A percentile compares a stretch with the other conserved stretches of the same genome.
Evolutionary conservation across 1,140 invertebrate genomes (phyloP).

Genomic region (Cydia amplana): DNA sequence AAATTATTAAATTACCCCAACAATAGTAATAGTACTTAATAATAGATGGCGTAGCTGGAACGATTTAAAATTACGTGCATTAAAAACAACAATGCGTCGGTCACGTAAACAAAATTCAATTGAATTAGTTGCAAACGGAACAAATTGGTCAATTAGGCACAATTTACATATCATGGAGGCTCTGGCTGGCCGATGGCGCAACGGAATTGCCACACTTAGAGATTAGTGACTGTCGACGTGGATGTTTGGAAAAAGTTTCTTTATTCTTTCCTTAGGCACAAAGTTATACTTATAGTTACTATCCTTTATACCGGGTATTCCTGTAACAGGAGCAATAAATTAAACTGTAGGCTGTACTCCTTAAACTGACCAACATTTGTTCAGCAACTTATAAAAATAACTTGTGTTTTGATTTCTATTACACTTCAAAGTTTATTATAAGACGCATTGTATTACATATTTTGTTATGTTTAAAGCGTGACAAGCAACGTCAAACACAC

Average conservation of each 20-base stretch:
- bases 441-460: too few species aligned
- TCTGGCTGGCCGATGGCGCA: constrained; percentile 44
- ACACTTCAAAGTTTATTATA: too few species aligned
- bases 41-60: constrained; percentile 14
- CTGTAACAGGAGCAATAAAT: too few species aligned
- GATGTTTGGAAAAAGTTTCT: not conserved
- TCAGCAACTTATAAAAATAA: too few species aligned
- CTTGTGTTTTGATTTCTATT: too few species aligned
- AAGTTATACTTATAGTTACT: too few species aligned
- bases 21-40: constrained; percentile 29
- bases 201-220: constrained; percentile 12
- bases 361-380: too few species aligned
- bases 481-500: too few species aligned
- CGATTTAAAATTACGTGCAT: constrained; percentile 30
- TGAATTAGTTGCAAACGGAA: constrained; percentile 34
- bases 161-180: constrained; percentile 59
- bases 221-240: not conserved
- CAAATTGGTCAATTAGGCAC: constrained; percentile 62
- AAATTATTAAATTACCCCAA: constrained; percentile 25
- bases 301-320: too few species aligned
- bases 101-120: constrained; percentile 33
- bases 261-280: too few species aligned
- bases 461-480: too few species aligned
- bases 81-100: constrained; percentile 27
- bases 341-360: too few species aligned